Conservation (phyloP, 2,888 invertebrate species). For the Apodemia zela region DNA sequence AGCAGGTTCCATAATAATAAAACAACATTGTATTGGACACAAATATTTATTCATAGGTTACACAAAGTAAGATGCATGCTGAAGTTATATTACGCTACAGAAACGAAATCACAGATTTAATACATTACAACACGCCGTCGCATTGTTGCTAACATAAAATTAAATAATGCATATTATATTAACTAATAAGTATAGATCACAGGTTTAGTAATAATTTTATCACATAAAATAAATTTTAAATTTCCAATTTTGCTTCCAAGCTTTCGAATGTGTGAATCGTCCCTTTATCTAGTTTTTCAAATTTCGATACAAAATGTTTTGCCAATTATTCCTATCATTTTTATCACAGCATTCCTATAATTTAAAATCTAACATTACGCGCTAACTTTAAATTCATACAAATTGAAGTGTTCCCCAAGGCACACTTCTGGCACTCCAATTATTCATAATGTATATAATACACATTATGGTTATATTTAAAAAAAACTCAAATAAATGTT, state of each 20-base stretch:
- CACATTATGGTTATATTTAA: not conserved
- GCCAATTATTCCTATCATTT: slow-evolving; percentile 41
- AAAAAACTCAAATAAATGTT: not conserved
- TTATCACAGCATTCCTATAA: slow-evolving; percentile 65
- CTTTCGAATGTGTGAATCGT: slow-evolving; percentile 48
- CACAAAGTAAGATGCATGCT: slow-evolving; percentile 61
- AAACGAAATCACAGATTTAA: slow-evolving; percentile 73
- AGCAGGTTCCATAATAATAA: not conserved
- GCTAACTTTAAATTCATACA: slow-evolving; percentile 22
- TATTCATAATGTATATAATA: not conserved
- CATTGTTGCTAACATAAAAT: slow-evolving; percentile 32
- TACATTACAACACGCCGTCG: slow-evolving; percentile 47
- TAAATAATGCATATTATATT: slow-evolving; percentile 39
- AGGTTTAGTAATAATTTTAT: slow-evolving; percentile 63
- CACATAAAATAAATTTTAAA: slow-evolving; percentile 47
- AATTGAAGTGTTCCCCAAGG: slow-evolving; percentile 55
- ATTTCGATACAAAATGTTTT: slow-evolving; percentile 40
- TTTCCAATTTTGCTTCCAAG: slow-evolving; percentile 44
- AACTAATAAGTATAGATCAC: slow-evolving; percentile 57
- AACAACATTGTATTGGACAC: slow-evolving; percentile 50
- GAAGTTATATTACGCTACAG: slow-evolving; percentile 53
- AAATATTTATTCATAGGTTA: slow-evolving; percentile 69
- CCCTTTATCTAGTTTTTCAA: slow-evolving; percentile 35
- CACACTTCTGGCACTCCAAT: slow-evolving; percentile 56
- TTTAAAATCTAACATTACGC: slow-evolving; percentile 41